A percentile compares a stretch with the other conserved stretches of the same genome.
These are phyloP conservation scores for Rousettus leschenaultii DNA, from an alignment of 2,113 vertebrate species.

Conservation along the genomic window DNA sequence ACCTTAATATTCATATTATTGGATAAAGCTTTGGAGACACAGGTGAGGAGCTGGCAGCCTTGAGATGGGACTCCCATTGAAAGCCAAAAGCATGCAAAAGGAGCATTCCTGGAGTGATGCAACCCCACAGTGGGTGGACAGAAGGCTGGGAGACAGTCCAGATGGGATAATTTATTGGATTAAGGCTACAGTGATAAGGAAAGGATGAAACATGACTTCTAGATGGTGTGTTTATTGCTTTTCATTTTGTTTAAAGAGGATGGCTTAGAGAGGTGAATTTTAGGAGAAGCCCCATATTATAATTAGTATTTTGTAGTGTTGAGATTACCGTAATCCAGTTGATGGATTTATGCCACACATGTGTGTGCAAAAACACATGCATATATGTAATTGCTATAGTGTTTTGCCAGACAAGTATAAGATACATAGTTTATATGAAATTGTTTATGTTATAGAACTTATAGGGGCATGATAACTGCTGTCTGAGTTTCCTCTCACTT, in stretches of 20 bases:
- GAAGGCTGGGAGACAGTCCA: slow-evolving; percentile 35
- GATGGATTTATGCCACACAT: background rate
- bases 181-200: slow-evolving; percentile 16
- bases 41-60: background rate
- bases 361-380: background rate
- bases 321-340: background rate
- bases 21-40: background rate
- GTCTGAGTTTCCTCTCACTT: background rate
- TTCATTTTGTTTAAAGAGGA: slow-evolving; percentile 37
- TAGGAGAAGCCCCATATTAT: background rate
- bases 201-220: slow-evolving; percentile 33
- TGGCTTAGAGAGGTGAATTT: background rate
- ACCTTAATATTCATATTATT: slow-evolving; percentile 5
- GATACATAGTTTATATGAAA: background rate
- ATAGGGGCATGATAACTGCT: background rate
- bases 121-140: background rate
- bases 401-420: background rate
- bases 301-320: background rate
- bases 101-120: background rate
- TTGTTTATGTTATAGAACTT: background rate
- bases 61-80: background rate
- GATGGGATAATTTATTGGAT: slow-evolving; percentile 35
- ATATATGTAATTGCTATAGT: background rate
- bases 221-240: slow-evolving; percentile 43
- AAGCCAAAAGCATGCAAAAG: slow-evolving; percentile 11